Evolutionary conservation across 2,113 vertebrate species (phyloP).

Genomic region (Rhea pennata): DNA sequence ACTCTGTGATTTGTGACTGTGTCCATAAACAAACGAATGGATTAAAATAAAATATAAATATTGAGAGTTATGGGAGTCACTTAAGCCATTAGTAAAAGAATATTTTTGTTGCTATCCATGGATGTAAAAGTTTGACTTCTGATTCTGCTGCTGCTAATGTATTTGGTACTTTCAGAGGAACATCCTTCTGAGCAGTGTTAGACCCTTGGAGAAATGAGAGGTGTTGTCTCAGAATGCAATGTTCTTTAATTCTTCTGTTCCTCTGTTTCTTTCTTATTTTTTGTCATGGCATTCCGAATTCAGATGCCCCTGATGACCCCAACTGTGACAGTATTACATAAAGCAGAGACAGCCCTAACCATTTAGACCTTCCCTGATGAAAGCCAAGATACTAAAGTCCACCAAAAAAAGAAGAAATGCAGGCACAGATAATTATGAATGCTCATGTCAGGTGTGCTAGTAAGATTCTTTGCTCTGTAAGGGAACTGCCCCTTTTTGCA

Average conservation of each 20-base stretch:
- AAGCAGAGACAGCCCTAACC: not conserved
- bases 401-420: not conserved
- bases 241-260: not conserved
- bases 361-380: not conserved
- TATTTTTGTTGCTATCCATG: not conserved
- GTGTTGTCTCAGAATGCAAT: not conserved
- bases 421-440: not conserved
- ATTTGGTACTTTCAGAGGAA: not conserved
- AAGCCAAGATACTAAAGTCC: not conserved
- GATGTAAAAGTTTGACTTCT: not conserved
- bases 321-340: not conserved
- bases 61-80: not conserved
- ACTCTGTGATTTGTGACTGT: not conserved
- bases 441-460: not conserved
- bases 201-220: not conserved
- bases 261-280: not conserved
- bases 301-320: not conserved
- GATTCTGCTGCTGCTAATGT: not conserved
- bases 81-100: not conserved
- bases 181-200: not conserved
- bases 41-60: slow-evolving; percentile 34
- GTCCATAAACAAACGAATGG: not conserved
- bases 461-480: not conserved
- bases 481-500: not conserved
- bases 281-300: not conserved